A percentile compares a stretch with the other conserved stretches of the same genome.
Evolutionary conservation across 2,797 vertebrate genomes (phyloP).

Genomic region (Melanotaenia boesemani): DNA sequence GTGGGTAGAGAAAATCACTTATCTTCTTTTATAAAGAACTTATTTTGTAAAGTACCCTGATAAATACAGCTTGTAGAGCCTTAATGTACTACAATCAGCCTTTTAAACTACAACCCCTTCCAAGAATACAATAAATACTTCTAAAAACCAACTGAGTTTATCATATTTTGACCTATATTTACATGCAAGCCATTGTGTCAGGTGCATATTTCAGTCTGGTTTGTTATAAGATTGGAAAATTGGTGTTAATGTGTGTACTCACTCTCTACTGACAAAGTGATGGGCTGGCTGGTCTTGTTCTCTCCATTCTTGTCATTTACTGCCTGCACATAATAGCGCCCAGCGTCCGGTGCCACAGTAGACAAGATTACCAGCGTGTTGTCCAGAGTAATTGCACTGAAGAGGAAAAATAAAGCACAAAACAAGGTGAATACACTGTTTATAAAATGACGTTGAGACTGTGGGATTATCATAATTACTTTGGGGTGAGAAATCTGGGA

Average conservation of each 20-base stretch:
- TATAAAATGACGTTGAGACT: neutral
- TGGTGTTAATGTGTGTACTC: constrained; percentile 67
- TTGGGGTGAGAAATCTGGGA: neutral
- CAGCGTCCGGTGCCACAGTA: constrained; percentile 92
- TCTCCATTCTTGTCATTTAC: constrained; percentile 99
- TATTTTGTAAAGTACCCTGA: neutral
- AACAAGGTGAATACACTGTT: neutral
- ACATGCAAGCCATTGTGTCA: neutral
- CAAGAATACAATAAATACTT: neutral
- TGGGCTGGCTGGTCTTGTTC: constrained; percentile 97
- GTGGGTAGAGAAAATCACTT: neutral
- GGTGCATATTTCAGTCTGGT: neutral
- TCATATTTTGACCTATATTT: neutral
- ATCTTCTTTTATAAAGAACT: neutral
- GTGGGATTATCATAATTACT: neutral
- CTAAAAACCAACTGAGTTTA: neutral
- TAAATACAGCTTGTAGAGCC: neutral
- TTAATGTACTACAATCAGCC: neutral
- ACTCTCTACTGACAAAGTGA: constrained; percentile 92
- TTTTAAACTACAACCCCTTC: neutral
- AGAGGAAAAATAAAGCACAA: neutral
- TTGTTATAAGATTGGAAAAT: no score
- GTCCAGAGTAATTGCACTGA: constrained; percentile 94
- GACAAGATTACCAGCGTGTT: constrained; percentile 97
- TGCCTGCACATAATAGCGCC: constrained; percentile 95